phyloP scores from a whole-genome alignment of 2,888 invertebrate species.

The Nasonia oneida region DNA sequence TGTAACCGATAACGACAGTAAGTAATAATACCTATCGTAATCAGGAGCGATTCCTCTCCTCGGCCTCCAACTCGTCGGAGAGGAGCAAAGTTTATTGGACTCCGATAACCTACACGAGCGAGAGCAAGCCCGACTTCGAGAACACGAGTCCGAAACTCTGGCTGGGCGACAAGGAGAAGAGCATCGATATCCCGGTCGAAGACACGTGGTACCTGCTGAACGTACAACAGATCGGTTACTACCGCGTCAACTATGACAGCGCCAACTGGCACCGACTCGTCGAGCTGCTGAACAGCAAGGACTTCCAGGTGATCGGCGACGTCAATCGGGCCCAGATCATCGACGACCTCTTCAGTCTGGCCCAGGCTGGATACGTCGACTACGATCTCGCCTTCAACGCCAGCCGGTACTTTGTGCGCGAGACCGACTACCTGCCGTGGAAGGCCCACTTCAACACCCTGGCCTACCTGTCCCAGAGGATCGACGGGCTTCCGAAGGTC shows the following conservation, averaged over 20 bases:
- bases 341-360: constrained; percentile 88
- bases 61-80: background rate
- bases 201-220: constrained; percentile 88
- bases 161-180: constrained; percentile 75
- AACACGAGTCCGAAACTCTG: constrained; percentile 80
- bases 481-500: constrained; percentile 61
- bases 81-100: constrained; percentile 71
- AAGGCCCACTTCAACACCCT: constrained; percentile 79
- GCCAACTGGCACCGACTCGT: constrained; percentile 87
- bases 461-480: constrained; percentile 71
- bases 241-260: constrained; percentile 89
- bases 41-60: constrained; percentile 56
- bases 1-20: background rate
- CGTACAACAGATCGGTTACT: constrained; percentile 85
- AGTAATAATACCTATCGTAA: background rate
- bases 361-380: constrained; percentile 85
- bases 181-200: constrained; percentile 69
- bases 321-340: constrained; percentile 91
- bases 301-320: constrained; percentile 82
- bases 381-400: constrained; percentile 88
- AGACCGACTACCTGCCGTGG: constrained; percentile 92
- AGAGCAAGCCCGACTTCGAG: constrained; percentile 78
- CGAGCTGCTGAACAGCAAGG: constrained; percentile 81
- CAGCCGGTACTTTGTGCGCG: constrained; percentile 87
- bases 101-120: constrained; percentile 80